phyloP scores from a whole-genome alignment of 2,797 vertebrate species.

The Crotalus adamanteus region DNA sequence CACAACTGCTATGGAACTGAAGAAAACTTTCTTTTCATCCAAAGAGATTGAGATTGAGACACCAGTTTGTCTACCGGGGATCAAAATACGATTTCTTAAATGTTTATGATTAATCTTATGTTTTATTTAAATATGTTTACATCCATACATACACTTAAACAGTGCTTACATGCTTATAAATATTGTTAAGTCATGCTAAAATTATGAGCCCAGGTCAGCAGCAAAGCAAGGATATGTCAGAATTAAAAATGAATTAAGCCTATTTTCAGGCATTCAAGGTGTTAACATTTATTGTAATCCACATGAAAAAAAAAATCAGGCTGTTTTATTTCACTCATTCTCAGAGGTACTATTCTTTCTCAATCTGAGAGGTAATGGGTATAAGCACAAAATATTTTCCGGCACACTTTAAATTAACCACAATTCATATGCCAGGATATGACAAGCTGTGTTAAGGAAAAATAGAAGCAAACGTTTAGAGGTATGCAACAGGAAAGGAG shows the following conservation, averaged over 20 bases:
- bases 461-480: not conserved
- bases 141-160: not conserved
- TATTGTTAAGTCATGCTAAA: slow-evolving; percentile 17
- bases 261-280: not conserved
- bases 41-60: not conserved
- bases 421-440: not conserved
- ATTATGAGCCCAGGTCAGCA: slow-evolving; percentile 1
- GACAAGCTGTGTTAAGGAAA: not conserved
- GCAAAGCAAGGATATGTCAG: not conserved
- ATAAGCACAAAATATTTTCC: not conserved
- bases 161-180: not conserved
- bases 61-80: not conserved
- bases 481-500: not conserved
- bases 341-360: not conserved
- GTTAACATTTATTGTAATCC: not conserved
- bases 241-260: not conserved
- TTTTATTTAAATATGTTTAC: slow-evolving; percentile 23
- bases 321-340: not conserved
- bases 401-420: not conserved
- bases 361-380: not conserved
- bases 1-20: not conserved
- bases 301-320: too few relatives aligned
- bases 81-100: slow-evolving; percentile 3
- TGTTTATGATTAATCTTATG: not conserved
- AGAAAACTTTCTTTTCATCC: slow-evolving; percentile 17